Evolutionary conservation across 2,113 vertebrate genomes (phyloP).

Genomic region (Columba janthina): DNA sequence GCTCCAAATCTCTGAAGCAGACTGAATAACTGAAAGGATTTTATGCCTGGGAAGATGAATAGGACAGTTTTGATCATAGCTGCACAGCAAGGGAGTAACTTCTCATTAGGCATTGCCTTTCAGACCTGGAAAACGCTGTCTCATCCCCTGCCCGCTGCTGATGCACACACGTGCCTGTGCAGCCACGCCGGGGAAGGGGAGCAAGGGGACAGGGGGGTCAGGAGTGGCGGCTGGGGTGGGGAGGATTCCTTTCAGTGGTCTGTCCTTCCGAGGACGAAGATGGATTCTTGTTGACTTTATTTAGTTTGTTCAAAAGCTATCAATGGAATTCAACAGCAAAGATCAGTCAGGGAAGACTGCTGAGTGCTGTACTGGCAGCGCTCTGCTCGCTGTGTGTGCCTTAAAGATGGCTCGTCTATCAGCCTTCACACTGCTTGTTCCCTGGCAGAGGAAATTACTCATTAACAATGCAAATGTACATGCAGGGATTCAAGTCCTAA

Average conservation of each 20-base stretch:
- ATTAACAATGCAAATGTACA: neutral
- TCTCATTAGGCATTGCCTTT: neutral
- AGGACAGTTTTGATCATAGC: neutral
- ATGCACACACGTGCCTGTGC: rapidly evolving
- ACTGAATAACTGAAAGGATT: neutral
- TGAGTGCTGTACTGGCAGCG: neutral
- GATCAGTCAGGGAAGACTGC: neutral
- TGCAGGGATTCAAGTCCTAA: neutral
- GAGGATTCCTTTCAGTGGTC: neutral
- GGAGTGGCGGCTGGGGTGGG: neutral
- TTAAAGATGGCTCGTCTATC: neutral
- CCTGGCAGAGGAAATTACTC: slow-evolving; percentile 5
- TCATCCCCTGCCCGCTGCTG: neutral
- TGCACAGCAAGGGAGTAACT: neutral
- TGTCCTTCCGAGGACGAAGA: neutral
- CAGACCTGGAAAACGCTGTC: slow-evolving; percentile 30
- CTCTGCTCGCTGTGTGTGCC: neutral
- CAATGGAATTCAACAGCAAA: neutral
- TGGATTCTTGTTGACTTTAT: neutral
- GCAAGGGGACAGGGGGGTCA: rapidly evolving
- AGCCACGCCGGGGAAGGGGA: neutral
- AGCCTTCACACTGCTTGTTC: neutral
- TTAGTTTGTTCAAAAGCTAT: neutral
- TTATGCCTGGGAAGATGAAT: neutral
- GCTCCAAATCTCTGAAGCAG: neutral